phyloP scores from a whole-genome alignment of 2,888 invertebrate genomes.

The Drepanosiphum platanoidis region DNA sequence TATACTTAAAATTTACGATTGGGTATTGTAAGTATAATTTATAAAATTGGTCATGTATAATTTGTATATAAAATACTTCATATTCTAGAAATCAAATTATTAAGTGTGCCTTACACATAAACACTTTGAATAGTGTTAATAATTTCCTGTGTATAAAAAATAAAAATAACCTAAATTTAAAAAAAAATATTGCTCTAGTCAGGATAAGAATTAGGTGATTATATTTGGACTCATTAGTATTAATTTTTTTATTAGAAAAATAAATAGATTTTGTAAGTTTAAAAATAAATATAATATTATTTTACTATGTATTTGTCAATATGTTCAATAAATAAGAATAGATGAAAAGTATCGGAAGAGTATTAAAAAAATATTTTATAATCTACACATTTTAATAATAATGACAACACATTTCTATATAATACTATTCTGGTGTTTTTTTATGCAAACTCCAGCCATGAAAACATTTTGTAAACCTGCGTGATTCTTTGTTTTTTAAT shows the following conservation, averaged over 20 bases:
- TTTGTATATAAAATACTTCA: too few species aligned
- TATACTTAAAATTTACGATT: too few species aligned
- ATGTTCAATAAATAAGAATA: neutral
- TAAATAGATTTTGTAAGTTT: neutral
- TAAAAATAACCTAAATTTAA: too few species aligned
- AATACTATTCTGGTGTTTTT: constrained; percentile 77
- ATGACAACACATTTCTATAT: neutral
- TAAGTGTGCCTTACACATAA: too few species aligned
- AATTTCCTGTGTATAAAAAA: too few species aligned
- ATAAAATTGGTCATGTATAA: too few species aligned
- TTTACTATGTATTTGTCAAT: neutral
- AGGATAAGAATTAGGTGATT: neutral
- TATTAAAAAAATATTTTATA: neutral
- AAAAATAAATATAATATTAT: constrained; percentile 19
- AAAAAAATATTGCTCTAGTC: too few species aligned
- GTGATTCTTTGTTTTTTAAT: constrained; percentile 94
- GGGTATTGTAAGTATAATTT: too few species aligned
- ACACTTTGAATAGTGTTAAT: too few species aligned
- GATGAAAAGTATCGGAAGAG: neutral
- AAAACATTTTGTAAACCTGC: constrained; percentile 96
- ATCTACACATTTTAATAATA: neutral
- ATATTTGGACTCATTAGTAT: neutral
- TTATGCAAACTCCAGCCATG: constrained; percentile 97
- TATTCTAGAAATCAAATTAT: too few species aligned
- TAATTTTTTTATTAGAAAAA: too few species aligned